Evolutionary conservation across 2,797 vertebrate species (phyloP).

Genomic region (Aeoliscus strigatus): DNA sequence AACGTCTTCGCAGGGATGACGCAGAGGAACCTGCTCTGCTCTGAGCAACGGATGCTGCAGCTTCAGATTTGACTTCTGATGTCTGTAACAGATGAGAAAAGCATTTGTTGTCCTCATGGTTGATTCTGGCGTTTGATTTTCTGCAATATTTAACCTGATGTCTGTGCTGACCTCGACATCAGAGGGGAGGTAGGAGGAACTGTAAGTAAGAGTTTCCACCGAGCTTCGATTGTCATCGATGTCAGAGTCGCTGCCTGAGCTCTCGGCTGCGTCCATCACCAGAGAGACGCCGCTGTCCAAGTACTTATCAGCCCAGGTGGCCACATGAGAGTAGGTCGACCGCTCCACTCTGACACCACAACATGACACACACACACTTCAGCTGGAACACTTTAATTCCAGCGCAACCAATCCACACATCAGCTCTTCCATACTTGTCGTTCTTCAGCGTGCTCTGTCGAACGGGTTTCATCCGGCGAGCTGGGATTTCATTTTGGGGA

Average conservation of each 20-base stretch:
- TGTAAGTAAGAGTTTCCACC: constrained; percentile 60
- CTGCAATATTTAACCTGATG: too few relatives aligned
- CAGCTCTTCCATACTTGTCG: constrained; percentile 53
- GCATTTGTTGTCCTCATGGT: too few relatives aligned
- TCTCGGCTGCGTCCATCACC: constrained; percentile 48
- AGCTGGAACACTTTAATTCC: constrained; percentile 24
- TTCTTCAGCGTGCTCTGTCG: constrained; percentile 68
- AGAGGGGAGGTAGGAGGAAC: constrained; percentile 68
- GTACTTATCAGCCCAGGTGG: constrained; percentile 70
- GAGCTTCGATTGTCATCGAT: constrained; percentile 68
- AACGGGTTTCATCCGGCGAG: constrained; percentile 63
- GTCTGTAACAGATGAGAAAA: constrained; percentile 47
- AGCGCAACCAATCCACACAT: too few relatives aligned
- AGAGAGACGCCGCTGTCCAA: constrained; percentile 74
- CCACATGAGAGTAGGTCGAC: constrained; percentile 51
- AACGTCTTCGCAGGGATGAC: constrained; percentile 70
- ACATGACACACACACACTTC: constrained; percentile 8
- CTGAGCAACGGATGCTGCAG: constrained; percentile 39
- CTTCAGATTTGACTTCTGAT: constrained; percentile 72
- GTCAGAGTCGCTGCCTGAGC: constrained; percentile 57
- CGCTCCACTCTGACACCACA: constrained; percentile 32
- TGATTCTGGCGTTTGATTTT: too few relatives aligned
- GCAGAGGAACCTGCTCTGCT: constrained; percentile 57
- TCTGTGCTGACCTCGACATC: constrained; percentile 76
- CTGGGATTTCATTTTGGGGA: constrained; percentile 50